Evolutionary conservation across 1,140 invertebrate species (phyloP), one percentile per base, ranked within the genome.

Genomic region (Uloborus diversus): DNA sequence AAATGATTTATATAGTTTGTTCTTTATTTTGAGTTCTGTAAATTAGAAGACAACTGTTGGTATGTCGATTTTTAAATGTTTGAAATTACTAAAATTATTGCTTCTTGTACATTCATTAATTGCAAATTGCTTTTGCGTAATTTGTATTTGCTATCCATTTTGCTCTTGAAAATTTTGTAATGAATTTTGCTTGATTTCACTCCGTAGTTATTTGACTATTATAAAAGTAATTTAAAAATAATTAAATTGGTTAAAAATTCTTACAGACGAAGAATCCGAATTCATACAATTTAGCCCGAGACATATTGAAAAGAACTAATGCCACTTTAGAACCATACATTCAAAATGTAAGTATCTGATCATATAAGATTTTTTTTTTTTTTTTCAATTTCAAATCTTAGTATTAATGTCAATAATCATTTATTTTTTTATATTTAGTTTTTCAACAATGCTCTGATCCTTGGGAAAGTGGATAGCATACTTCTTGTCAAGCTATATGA

Each of bases 321-420:
- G 94, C 96, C 83, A 96, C 95, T n/a, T 89, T 98, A 71, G 96
- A 98, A 87, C 94, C 96, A n/a, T 97, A 97, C 66, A 37, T 82
- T 61, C 75, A 82, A 62, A 65, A 35, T 33, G 80, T 78, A 64
- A 69, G 64, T 81, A 28, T 30, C 17, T 23, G 17, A 42, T 7
- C 17, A 42, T 42, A 17, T 9, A 42, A 9, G 7, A 42, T 42
- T 42, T 42, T 9, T 42, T 42, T 42, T 9, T 9, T 42, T 9
- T 42, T 42, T 9, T 42, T 9, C 37, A 42, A 42, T 7, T 42
- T 42, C 17, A 42, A 9, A 42, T 42, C 7, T 9, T 9, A 42
- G 37, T 42, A 9, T 42, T 42, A 17, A 42, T 7, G 28, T 47
- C 35, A 7, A 37, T 53, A 7, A 3, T 5, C 64, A 11, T 30